Evolutionary conservation across 2,888 invertebrate species (phyloP).

Genomic region (Macrophya alboannulata): DNA sequence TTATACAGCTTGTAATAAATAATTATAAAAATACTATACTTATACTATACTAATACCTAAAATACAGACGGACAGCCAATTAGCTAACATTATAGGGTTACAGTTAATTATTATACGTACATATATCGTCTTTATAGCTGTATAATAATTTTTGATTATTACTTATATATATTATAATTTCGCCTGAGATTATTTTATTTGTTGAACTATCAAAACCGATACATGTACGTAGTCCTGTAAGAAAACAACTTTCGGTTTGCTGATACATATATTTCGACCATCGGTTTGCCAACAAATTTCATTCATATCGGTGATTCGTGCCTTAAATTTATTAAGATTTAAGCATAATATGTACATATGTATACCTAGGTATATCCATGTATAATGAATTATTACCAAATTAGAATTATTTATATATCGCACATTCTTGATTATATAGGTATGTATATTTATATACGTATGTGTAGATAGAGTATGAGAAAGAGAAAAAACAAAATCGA

Average conservation of each 20-base stretch:
- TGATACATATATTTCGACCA: not conserved
- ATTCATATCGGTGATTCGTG: conserved; percentile 12
- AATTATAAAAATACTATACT: not conserved
- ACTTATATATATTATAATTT: not conserved
- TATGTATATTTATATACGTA: not conserved
- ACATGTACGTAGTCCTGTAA: too few species aligned
- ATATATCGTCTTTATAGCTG: not conserved
- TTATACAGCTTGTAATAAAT: not conserved
- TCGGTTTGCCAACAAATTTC: not conserved
- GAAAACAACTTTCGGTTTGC: not conserved
- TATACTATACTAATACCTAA: not conserved
- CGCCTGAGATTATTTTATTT: not conserved
- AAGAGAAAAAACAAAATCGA: too few species aligned
- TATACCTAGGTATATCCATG: not conserved
- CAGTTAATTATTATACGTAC: not conserved
- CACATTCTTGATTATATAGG: not conserved
- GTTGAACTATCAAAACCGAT: too few species aligned
- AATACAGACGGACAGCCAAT: not conserved
- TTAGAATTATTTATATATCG: conserved; percentile 11
- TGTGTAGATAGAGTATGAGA: too few species aligned
- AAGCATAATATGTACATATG: not conserved
- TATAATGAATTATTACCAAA: not conserved
- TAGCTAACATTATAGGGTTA: not conserved
- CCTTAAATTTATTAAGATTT: conserved; percentile 8
- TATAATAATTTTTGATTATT: not conserved